Conservation (phyloP, 1,140 invertebrate genomes). For the Aphaenogaster rudis region DNA sequence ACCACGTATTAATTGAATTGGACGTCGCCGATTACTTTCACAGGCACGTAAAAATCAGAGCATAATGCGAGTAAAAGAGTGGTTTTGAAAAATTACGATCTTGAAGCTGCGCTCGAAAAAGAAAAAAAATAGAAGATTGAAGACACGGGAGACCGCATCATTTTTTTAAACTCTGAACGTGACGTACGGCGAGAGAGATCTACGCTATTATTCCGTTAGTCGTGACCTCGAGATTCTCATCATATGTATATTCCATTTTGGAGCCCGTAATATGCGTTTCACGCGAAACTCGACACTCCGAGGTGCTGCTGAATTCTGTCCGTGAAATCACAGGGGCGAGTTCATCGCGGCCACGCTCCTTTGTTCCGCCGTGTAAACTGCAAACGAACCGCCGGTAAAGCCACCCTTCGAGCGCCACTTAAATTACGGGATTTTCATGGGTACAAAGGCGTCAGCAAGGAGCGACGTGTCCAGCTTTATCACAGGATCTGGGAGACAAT, state of each 20-base stretch:
- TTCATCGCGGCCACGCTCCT: neutral
- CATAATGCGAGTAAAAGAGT: too few species aligned
- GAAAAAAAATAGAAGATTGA: neutral
- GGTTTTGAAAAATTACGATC: neutral
- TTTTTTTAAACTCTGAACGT: neutral
- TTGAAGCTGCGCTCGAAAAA: neutral
- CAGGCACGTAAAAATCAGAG: neutral
- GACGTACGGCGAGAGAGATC: neutral
- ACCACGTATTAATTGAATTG: conserved; percentile 33
- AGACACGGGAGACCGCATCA: neutral
- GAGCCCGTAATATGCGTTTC: neutral
- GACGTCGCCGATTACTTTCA: conserved; percentile 5
- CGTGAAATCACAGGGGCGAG: conserved; percentile 13
- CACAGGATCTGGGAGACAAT: conserved; percentile 20
- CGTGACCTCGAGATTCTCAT: conserved; percentile 2
- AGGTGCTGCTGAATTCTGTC: neutral
- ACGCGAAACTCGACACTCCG: neutral
- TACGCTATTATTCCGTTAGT: neutral
- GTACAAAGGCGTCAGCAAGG: conserved; percentile 31
- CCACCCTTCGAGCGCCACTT: conserved; percentile 38
- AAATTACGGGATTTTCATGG: conserved; percentile 42
- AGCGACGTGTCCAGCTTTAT: conserved; percentile 43
- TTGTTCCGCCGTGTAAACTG: conserved; percentile 25
- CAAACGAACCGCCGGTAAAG: conserved; percentile 18
- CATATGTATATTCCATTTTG: neutral